Conservation (phyloP, 2,797 vertebrate species). For the Babyrousa celebensis region DNA sequence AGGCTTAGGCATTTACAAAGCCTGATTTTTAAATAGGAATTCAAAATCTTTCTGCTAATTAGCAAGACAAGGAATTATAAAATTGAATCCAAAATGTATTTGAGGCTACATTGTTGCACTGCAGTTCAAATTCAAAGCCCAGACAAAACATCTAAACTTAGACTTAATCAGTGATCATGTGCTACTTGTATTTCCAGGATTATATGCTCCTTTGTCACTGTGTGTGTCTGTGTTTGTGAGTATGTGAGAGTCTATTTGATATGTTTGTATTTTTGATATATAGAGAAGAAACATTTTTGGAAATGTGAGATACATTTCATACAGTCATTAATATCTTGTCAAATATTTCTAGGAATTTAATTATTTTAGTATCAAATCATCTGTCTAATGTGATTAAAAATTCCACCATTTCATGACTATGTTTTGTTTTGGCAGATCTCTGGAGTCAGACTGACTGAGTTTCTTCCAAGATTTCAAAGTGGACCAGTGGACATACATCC, state of each 20-base stretch:
- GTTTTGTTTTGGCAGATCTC: not conserved
- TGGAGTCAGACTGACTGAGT: not conserved
- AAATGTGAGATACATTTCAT: not conserved
- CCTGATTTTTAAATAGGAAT: slow-evolving; percentile 79
- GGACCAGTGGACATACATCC: not conserved
- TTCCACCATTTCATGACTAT: not conserved
- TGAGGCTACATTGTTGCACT: slow-evolving; percentile 3
- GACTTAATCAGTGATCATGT: not conserved
- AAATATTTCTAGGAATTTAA: slow-evolving; percentile 33
- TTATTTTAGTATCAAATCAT: slow-evolving; percentile 3
- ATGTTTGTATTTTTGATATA: not conserved
- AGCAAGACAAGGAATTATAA: slow-evolving; percentile 74
- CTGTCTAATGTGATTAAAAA: slow-evolving; percentile 8
- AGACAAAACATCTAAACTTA: slow-evolving; percentile 57
- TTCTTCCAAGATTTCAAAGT: slow-evolving; percentile 45
- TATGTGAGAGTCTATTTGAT: not conserved
- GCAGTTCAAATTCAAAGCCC: slow-evolving; percentile 48
- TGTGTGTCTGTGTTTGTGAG: not conserved
- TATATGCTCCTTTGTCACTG: not conserved
- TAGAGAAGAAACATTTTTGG: not conserved
- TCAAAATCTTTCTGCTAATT: slow-evolving; percentile 78
- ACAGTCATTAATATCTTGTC: not conserved
- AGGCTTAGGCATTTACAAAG: slow-evolving; percentile 70
- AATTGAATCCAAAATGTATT: slow-evolving; percentile 68
- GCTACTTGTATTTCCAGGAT: not conserved